Base-by-base conservation (phyloP, 2,113 vertebrate species). In the Cyphomyrus plagiostoma region DNA sequence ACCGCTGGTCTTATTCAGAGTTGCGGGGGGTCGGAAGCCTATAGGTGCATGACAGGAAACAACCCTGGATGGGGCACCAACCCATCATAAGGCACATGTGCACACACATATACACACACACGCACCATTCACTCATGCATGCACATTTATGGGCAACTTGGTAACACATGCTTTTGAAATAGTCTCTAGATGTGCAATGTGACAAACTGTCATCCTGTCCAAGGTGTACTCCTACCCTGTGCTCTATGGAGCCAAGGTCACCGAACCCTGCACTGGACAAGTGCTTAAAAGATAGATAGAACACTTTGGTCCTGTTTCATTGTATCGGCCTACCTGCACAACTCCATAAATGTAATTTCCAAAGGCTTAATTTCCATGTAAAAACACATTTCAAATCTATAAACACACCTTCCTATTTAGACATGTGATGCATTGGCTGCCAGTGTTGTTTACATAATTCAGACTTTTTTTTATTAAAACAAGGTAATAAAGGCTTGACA, bases 401-500 rank as follows among this genome's bases (percentile, higher is more conserved):
- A 70, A 26, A 10, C 23, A 70, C 62, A 19, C 74, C 15, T 77
- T 77, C 74, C 39, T 77, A 42, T 77, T 77, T 77, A 77, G 35
- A 35, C 13, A 77, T 48, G 10, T 7, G 21, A 70, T 70, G 62
- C 62, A 70, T 30, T 30, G 3, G 26, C 62, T 70, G 26, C 62
- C n/a, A 30, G 10, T 11, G n/a, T 35, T 11, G 62, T 70, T 70
- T 26, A 70, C 62, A 70, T 9, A 70, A 30, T 26, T 70, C 62
- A 70, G 26, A 70, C 19, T 19, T 52, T 52, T 23, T 11, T 66
- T 26, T 11, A 88, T 77, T 4, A 39, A 3, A 85, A 26, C n/a
- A 66, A 30, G n/a, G 58, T 66, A 66, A 70, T 30, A 10, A 88
- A 86, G 3, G 62, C 23, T 0, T 0, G 50, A 45, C 89, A 96